A percentile compares a stretch with the other conserved stretches of the same genome.
Evolutionary conservation across 1,140 invertebrate species (phyloP).

Genomic region (Lucilia sericata): DNA sequence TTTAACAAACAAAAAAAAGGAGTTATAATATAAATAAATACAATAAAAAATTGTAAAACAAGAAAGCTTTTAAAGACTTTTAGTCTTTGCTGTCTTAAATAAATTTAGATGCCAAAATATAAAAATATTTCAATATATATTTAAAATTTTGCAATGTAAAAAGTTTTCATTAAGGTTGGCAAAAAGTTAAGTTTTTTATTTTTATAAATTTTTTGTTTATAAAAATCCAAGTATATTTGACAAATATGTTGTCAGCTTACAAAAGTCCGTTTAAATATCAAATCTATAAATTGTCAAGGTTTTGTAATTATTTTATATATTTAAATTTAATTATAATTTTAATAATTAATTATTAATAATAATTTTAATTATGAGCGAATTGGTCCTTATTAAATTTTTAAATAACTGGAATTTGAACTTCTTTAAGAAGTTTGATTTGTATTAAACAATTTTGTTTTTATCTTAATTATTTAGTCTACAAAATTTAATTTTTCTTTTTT

Average conservation of each 20-base stretch:
- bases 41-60: slow-evolving; percentile 9
- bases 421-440: slow-evolving; percentile 59
- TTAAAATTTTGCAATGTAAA: neutral
- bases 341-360: slow-evolving; percentile 30
- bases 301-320: neutral
- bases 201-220: slow-evolving; percentile 17
- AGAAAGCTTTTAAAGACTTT: slow-evolving; percentile 24
- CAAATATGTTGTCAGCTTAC: neutral
- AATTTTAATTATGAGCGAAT: slow-evolving; percentile 58
- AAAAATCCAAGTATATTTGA: neutral
- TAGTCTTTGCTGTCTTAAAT: neutral
- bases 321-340: slow-evolving; percentile 26
- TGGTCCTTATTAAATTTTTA: slow-evolving; percentile 63
- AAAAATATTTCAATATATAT: neutral
- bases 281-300: neutral
- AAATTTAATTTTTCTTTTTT: neutral
- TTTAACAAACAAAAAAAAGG: neutral
- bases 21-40: neutral
- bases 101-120: slow-evolving; percentile 19
- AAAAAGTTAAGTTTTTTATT: neutral
- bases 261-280: neutral
- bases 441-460: slow-evolving; percentile 22
- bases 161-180: neutral
- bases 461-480: slow-evolving; percentile 29
- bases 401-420: slow-evolving; percentile 53